Evolutionary conservation across 2,888 invertebrate genomes (phyloP).

Genomic region (Acrobasis suavella): DNA sequence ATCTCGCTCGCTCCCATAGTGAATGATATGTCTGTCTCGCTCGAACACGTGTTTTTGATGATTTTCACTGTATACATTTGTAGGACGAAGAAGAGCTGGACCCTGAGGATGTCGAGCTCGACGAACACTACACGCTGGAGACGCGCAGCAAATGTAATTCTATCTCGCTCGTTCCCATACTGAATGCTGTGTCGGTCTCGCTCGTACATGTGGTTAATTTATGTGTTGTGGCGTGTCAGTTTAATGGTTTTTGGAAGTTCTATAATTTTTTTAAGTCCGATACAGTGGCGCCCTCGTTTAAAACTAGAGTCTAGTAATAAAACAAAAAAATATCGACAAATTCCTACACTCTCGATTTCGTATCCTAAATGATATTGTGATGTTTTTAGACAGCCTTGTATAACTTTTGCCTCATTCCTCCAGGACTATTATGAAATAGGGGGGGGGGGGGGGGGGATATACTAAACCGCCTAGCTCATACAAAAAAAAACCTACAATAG

Average conservation of each 20-base stretch:
- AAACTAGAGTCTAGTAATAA: too few relatives aligned
- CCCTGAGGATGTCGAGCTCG: constrained; percentile 93
- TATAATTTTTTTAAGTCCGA: neutral
- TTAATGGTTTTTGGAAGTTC: neutral
- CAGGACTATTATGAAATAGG: too few relatives aligned
- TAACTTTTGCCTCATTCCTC: too few relatives aligned
- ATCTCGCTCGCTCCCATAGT: constrained; percentile 5
- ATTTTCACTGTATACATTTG: neutral
- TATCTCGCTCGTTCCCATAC: constrained; percentile 8
- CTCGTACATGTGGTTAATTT: constrained; percentile 8
- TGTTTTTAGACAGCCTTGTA: too few relatives aligned
- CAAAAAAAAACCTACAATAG: too few relatives aligned
- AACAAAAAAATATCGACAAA: too few relatives aligned
- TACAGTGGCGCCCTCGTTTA: too few relatives aligned
- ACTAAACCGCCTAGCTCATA: too few relatives aligned
- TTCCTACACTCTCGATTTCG: too few relatives aligned
- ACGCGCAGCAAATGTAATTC: constrained; percentile 94
- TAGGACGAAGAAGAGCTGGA: constrained; percentile 94
- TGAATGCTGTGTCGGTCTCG: constrained; percentile 16
- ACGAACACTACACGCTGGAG: constrained; percentile 93
- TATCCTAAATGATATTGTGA: too few relatives aligned
- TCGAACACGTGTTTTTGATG: constrained; percentile 5
- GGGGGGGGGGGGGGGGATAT: too few relatives aligned
- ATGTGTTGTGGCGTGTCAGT: neutral
- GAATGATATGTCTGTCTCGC: constrained; percentile 16